Evolutionary conservation across 2,113 vertebrate genomes (phyloP), one percentile per base, ranked within the genome.

Genomic region (Podarcis raffonei): DNA sequence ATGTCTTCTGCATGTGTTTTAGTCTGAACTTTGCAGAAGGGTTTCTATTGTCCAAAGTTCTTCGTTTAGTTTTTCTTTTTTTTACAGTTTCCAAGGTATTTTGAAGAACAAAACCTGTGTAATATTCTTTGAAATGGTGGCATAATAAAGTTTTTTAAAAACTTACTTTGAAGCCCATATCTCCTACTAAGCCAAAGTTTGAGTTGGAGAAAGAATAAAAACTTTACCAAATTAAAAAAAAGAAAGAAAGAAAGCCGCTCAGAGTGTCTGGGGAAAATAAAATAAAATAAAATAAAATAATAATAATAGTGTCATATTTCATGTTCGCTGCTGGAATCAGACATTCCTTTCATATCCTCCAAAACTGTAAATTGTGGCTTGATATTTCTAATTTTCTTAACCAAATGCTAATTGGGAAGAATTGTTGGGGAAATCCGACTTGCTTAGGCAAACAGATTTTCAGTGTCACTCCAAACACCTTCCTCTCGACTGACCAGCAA

Each of bases 1-100:
- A 96, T 93, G 96, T 97, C 97, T 84, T 89, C 96, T 97, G 96
- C 97, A 97, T 97, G 96, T 97, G 96, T 97, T 97, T 97, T 97
- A 97, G 97, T 96, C 96, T 96, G 95, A 94, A 95, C 96, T 97
- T 97, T 97, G 94, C 95, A 93, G 91, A 96, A 95, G 95, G 95
- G 96, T 97, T 97, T 97, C 95, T 97, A 97, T 97, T 97, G 95
- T 97, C 97, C 94, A 97, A 94, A 96, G 95, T 94, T 91, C 83
- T 97, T 96, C 91, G 94, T 96, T 97, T 96, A 96, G 93, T 92
- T 95, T 53, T 94, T 97, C 2, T 48, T 97, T 37, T 95, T 97
- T 97, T 95, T 97, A 96, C 97, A 96, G 96, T 97, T 97, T 97
- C 93, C 94, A 94, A 95, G 95, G 94, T 97, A 96, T 94, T 94